Evolutionary conservation across 2,888 invertebrate genomes (phyloP).

Genomic region (Oeneis ivallda): DNA sequence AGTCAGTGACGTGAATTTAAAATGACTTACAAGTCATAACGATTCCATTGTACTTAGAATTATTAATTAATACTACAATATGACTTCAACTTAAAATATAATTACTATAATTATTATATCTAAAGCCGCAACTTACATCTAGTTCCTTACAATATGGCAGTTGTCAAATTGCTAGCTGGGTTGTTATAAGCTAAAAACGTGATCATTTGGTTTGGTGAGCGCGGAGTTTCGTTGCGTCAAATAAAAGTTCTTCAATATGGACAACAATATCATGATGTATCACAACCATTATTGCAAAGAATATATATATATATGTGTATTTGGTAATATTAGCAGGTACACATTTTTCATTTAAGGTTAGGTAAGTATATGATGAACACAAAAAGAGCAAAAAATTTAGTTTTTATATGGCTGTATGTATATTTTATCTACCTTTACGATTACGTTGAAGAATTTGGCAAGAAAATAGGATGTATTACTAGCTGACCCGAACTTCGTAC

Average conservation of each 20-base stretch:
- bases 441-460: constrained; percentile 16
- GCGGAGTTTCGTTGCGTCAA: constrained; percentile 59
- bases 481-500: no score
- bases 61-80: constrained; percentile 79
- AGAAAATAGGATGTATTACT: not conserved
- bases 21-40: constrained; percentile 21
- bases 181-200: constrained; percentile 60
- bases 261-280: constrained; percentile 69
- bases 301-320: constrained; percentile 56
- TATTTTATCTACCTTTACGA: not conserved
- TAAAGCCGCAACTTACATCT: constrained; percentile 65
- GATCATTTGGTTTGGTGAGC: constrained; percentile 63
- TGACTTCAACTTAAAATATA: constrained; percentile 77
- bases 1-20: constrained; percentile 25
- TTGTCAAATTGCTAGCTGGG: constrained; percentile 80
- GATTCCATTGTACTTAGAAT: constrained; percentile 66
- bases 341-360: constrained; percentile 55
- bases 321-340: constrained; percentile 75
- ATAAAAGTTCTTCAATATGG: constrained; percentile 48
- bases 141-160: constrained; percentile 80
- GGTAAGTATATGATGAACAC: constrained; percentile 40
- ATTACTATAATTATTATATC: constrained; percentile 44
- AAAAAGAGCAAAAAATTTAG: constrained; percentile 29
- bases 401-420: not conserved
- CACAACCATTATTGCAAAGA: constrained; percentile 79